A percentile compares a stretch with the other conserved stretches of the same genome.
Evolutionary conservation across 2,113 vertebrate genomes (phyloP).

Genomic region (Eidolon helvum): DNA sequence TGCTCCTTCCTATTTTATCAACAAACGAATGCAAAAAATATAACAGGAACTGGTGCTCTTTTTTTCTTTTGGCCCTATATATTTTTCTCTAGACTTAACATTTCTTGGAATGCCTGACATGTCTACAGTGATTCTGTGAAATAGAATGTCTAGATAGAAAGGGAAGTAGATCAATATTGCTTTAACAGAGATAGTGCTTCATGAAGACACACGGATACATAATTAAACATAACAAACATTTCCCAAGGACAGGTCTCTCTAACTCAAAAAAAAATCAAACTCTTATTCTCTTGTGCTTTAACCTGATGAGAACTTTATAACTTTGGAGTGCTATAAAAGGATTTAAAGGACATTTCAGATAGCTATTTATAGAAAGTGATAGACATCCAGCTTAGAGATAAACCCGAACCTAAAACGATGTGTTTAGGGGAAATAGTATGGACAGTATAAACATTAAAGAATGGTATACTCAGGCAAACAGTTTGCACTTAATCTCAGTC

Average conservation of each 20-base stretch:
- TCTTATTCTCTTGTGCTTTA: conserved; percentile 24
- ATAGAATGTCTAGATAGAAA: conserved; percentile 32
- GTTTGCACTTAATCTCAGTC: background rate
- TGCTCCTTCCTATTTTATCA: background rate
- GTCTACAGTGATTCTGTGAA: conserved; percentile 29
- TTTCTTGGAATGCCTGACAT: conserved; percentile 33
- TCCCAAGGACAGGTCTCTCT: conserved; percentile 69
- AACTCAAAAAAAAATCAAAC: conserved; percentile 66
- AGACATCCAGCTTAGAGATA: background rate
- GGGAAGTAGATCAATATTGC: conserved; percentile 62
- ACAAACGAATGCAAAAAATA: conserved; percentile 3
- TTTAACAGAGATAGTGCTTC: conserved; percentile 56
- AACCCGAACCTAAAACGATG: background rate
- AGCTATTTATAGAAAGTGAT: conserved; percentile 49
- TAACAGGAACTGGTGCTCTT: background rate
- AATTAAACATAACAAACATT: conserved; percentile 74
- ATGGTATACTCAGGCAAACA: background rate
- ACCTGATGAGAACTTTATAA: conserved; percentile 43
- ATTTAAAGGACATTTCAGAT: conserved; percentile 37
- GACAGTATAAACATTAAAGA: background rate
- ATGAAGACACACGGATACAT: conserved; percentile 50
- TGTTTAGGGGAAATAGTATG: background rate
- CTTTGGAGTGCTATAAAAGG: conserved; percentile 16
- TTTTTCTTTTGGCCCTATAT: background rate
- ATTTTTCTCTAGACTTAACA: background rate